These are phyloP conservation scores for Achroia grisella DNA, from an alignment of 1,140 invertebrate species.

Conservation along the genomic window DNA sequence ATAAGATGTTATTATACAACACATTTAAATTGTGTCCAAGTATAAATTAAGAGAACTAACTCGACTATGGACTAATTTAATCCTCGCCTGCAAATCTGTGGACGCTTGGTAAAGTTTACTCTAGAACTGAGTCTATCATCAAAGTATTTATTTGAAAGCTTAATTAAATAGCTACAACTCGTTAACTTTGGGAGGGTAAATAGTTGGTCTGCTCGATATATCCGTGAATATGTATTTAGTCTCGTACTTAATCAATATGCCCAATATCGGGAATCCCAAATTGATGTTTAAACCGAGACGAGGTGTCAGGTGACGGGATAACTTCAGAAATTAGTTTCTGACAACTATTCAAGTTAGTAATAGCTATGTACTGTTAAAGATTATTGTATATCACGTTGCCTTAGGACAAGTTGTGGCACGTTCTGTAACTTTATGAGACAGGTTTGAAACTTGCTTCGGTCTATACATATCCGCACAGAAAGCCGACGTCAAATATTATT, in stretches of 20 bases:
- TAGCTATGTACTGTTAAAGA: conserved; percentile 9
- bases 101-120: too few relatives aligned
- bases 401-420: conserved; percentile 8
- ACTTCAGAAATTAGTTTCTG: conserved; percentile 17
- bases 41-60: too few relatives aligned
- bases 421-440: conserved; percentile 24
- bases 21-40: too few relatives aligned
- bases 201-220: too few relatives aligned
- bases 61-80: too few relatives aligned
- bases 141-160: too few relatives aligned
- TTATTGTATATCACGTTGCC: conserved; percentile 17
- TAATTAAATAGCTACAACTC: too few relatives aligned
- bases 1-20: too few relatives aligned
- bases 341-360: conserved; percentile 5
- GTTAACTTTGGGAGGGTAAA: too few relatives aligned
- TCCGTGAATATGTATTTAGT: neutral
- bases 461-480: neutral
- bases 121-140: too few relatives aligned
- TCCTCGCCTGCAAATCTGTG: too few relatives aligned
- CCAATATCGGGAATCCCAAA: conserved; percentile 26
- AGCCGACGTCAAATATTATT: conserved; percentile 10
- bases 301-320: conserved; percentile 25
- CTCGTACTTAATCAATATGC: conserved; percentile 28
- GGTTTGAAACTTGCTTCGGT: conserved; percentile 16
- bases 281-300: conserved; percentile 11